Conservation (phyloP, 1,140 invertebrate species). For the Oryzaephilus surinamensis region DNA sequence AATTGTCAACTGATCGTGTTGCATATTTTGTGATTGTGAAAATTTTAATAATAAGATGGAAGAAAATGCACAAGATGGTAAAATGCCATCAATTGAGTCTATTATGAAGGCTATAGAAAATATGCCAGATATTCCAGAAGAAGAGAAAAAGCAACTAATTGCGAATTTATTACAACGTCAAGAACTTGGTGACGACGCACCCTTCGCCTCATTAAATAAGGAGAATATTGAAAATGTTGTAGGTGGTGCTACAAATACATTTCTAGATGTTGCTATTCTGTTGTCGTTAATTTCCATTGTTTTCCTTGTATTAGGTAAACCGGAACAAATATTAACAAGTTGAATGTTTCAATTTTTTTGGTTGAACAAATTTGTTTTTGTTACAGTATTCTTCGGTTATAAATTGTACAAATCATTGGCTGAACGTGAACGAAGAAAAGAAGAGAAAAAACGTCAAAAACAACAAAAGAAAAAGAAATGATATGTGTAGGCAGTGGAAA, state of each 20-base stretch:
- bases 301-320: constrained; percentile 4
- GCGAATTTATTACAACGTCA: constrained; percentile 5
- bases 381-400: constrained; percentile 73
- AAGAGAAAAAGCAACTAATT: constrained; percentile 11
- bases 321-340: neutral
- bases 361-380: constrained; percentile 16
- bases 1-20: too few relatives aligned
- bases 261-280: too few relatives aligned
- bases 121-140: constrained; percentile 8
- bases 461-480: constrained; percentile 50
- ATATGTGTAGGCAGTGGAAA: too few relatives aligned
- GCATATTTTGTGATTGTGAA: too few relatives aligned
- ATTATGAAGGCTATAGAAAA: constrained; percentile 5
- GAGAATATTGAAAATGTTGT: too few relatives aligned
- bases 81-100: constrained; percentile 11
- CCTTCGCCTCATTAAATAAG: too few relatives aligned
- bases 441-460: constrained; percentile 60
- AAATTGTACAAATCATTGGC: constrained; percentile 67
- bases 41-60: too few relatives aligned
- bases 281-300: constrained; percentile 2
- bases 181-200: too few relatives aligned
- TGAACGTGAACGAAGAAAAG: constrained; percentile 56
- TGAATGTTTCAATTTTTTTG: neutral
- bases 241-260: too few relatives aligned
- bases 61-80: constrained; percentile 5